Conservation (phyloP, 2,113 vertebrate species). For the Leptocoma aspasia region DNA sequence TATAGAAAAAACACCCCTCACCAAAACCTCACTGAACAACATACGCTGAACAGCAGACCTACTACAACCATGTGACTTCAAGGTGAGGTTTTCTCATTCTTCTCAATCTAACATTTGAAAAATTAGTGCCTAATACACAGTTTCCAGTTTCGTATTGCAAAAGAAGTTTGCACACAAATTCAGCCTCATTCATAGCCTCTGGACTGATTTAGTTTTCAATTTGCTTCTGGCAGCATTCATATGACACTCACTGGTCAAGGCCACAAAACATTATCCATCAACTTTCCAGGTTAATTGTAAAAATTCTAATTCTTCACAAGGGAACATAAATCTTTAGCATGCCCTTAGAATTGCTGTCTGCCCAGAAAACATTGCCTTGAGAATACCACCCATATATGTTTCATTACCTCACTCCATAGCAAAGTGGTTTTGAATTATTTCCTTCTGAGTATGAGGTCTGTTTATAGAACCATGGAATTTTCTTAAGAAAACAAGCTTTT, state of each 20-base stretch:
- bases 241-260: not conserved
- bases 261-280: not conserved
- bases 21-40: not conserved
- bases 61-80: not conserved
- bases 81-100: not conserved
- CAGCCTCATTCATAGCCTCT: not conserved
- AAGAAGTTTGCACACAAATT: not conserved
- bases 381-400: not conserved
- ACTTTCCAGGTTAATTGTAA: not conserved
- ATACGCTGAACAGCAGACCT: not conserved
- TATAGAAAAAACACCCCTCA: not conserved
- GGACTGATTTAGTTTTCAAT: not conserved
- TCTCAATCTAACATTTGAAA: not conserved
- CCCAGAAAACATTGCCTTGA: not conserved
- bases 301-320: not conserved
- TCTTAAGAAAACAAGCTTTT: not conserved
- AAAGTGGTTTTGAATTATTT: not conserved
- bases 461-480: not conserved
- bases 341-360: not conserved
- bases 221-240: not conserved
- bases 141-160: not conserved
- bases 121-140: not conserved
- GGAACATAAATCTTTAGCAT: not conserved
- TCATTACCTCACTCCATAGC: not conserved
- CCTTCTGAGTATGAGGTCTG: not conserved